Base-by-base conservation (phyloP, 2,888 invertebrate species). In the Orchestes rusci region DNA sequence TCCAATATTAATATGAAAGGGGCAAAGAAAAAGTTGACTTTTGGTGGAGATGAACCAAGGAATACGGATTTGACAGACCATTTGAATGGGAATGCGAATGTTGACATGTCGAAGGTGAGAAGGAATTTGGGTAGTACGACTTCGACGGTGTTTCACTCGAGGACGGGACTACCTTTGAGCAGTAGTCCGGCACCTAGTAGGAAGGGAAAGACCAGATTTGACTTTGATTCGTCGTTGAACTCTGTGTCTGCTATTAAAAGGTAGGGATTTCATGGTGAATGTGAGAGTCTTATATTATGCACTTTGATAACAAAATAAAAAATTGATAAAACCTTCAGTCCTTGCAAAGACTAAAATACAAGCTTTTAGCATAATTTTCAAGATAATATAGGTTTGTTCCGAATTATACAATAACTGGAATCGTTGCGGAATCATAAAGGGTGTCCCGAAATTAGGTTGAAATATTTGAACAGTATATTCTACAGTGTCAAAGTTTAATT, bases 161-260 rank as follows among this genome's bases (percentile, higher is more conserved):
- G 80, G 56, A 88, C 87, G 10, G 89, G 89, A 0, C 70, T 90
- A 39, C 90, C 90, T 0, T 69, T 89, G 32, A 87, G 88, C 1
- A 89, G 89, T 27, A 89, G 88, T 64, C 91, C 91, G 0, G 91
- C 90, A 2, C 91, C 91, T 0, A 68, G 87, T 49, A 70, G 88
- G 32, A 73, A 83, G 38, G 84, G 86, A 2, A 82, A 80, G 53
- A 79, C 80, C 41, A 79, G 84, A 59, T 90, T 91, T 65, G 88
- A 87, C 63, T 91, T 84, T 60, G 91, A 91, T 68, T 83, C 84
- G 58, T 79, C 81, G 28, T 77, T 90, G 52, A 82, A 80, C 56
- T 81, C 82, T 4, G 81, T 85, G 18, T 81, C 84, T 42, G 85
- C 86, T 29, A 87, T 88, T 55, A 82, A 86, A 70, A 87, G 84